Base-by-base conservation (phyloP, 30 jellyfish, hydroid and myxozoan genomes). In the Turritopsis dohrnii region DNA sequence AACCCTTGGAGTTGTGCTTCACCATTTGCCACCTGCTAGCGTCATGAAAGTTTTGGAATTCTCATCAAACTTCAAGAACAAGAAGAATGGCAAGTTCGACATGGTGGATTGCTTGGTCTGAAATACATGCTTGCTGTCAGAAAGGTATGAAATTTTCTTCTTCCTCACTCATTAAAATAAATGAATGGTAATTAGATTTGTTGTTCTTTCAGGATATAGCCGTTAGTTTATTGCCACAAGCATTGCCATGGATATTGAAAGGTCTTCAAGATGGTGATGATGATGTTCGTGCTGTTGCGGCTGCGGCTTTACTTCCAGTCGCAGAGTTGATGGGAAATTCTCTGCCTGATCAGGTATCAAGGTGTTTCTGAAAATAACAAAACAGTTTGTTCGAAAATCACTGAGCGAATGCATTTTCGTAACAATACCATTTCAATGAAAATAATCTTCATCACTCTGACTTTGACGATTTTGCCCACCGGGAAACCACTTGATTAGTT, bases 261-360 rank as follows among this genome's bases (percentile, higher is more conserved):
- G 99, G 99, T 7, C 85, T 94, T 1, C 96, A 84, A 54, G 99
- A 94, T 84, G 84, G 88, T 22, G 93, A 87, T 82, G 99, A 94
- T 76, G 97, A 94, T 82, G 99, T 94, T 52, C 84, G 99, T 71
- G 97, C 99, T 17, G 99, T 94, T 19, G 96, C 99, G 1, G 96
- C 99, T 0, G 95, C 97, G 21, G 88, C 99, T 0, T 84, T 94
- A 75, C 96, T 94, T 28, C 99, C 99, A 18, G 99, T 89, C 52
- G 90, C 97, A 16, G 96, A 91, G 30, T 85, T 84, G 71, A 81
- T 94, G 18, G 94, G 84, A 21, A 31, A 91, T 5, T 27, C 52
- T 41, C 23, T 88, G 89, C 96, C 95, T 4, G 66, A 65, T 60
- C 90, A 94, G 95, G 98, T 92, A 86, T 26, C 19, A 19, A 66